Evolutionary conservation across 2,113 vertebrate species (phyloP).

Genomic region (Sterna hirundo): DNA sequence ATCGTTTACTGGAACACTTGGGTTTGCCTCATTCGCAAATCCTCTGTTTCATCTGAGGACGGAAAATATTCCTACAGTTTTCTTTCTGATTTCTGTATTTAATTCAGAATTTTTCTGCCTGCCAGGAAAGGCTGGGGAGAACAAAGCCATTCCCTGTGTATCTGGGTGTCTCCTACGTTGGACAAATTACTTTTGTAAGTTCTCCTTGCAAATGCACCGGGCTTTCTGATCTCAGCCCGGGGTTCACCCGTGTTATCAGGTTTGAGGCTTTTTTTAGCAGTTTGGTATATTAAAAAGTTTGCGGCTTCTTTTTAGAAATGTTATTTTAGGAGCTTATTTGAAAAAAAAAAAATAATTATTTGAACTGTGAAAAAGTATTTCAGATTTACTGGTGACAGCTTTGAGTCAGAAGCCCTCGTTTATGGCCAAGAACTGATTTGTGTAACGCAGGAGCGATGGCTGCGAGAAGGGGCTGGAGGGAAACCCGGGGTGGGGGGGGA

Average conservation of each 20-base stretch:
- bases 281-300: not conserved
- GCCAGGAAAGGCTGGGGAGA: not conserved
- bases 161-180: not conserved
- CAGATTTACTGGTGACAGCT: not conserved
- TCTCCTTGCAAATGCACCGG: not conserved
- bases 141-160: not conserved
- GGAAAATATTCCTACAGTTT: not conserved
- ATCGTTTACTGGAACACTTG: not conserved
- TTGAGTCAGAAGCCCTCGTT: not conserved
- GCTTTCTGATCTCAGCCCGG: not conserved
- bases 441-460: not conserved
- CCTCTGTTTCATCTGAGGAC: not conserved
- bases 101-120: not conserved
- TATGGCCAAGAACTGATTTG: not conserved
- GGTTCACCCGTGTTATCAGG: not conserved
- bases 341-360: not conserved
- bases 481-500: fast-evolving
- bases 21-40: not conserved
- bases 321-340: not conserved
- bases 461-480: not conserved
- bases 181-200: not conserved
- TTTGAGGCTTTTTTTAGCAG: not conserved
- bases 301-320: not conserved
- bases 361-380: slow-evolving; percentile 1
- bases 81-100: not conserved